Evolutionary conservation across 2,113 vertebrate species (phyloP).

Genomic region (Rhombomys opimus): DNA sequence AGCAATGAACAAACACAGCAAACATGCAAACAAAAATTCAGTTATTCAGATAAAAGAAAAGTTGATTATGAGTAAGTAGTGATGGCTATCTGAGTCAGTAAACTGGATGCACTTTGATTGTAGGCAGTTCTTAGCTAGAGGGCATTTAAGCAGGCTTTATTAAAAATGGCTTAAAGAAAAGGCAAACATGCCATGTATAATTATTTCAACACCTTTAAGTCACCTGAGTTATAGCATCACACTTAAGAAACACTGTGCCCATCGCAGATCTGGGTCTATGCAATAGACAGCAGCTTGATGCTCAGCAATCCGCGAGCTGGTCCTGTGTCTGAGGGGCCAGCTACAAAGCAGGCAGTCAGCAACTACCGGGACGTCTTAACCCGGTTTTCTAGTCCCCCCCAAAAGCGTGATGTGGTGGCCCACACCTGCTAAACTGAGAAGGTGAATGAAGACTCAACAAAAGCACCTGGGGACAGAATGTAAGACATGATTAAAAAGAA

Average conservation of each 20-base stretch:
- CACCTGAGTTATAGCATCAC: conserved; percentile 65
- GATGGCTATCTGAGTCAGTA: neutral
- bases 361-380: conserved; percentile 88
- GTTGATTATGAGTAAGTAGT: neutral
- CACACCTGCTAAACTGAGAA: conserved; percentile 96
- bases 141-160: neutral
- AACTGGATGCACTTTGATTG: conserved; percentile 47
- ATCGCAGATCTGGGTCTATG: conserved; percentile 83
- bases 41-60: neutral
- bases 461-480: conserved; percentile 93
- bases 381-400: conserved; percentile 92
- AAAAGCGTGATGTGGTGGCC: conserved; percentile 92
- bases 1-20: conserved; percentile 15
- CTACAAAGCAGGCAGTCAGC: conserved; percentile 82
- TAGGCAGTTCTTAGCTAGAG: neutral
- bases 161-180: conserved; percentile 55
- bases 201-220: conserved; percentile 86
- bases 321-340: conserved; percentile 79
- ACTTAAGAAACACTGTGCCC: conserved; percentile 79
- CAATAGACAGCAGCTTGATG: conserved; percentile 79
- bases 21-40: conserved; percentile 17
- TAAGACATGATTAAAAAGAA: conserved; percentile 85
- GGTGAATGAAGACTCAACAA: conserved; percentile 96
- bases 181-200: neutral
- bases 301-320: conserved; percentile 78